These are phyloP conservation scores for Spermophilus dauricus DNA, from an alignment of 2,113 vertebrate genomes.

Conservation along the genomic window DNA sequence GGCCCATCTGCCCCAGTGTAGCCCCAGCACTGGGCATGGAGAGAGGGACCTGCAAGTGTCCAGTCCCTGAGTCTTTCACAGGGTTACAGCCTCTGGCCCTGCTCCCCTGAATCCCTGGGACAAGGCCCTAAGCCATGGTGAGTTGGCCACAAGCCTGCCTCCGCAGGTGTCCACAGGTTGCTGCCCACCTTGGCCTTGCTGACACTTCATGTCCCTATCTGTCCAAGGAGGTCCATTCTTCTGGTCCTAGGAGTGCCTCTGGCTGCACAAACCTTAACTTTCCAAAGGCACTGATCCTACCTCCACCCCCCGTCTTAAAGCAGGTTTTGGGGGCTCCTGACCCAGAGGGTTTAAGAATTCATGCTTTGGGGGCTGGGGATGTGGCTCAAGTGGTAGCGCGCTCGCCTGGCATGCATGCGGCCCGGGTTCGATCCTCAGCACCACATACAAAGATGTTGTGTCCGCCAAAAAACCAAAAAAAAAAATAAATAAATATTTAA, in stretches of 20 bases:
- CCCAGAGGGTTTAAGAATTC: not conserved
- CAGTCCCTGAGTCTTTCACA: not conserved
- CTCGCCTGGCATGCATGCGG: no score
- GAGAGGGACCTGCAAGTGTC: not conserved
- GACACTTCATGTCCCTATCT: fast-evolving
- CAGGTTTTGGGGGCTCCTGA: not conserved
- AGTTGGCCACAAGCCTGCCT: not conserved
- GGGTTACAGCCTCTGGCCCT: not conserved
- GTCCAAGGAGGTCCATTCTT: not conserved
- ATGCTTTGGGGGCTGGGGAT: no score
- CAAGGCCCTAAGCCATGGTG: not conserved
- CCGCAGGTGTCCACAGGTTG: not conserved
- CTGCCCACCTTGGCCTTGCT: not conserved
- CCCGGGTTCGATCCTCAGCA: no score
- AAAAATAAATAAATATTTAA: no score
- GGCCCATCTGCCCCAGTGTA: not conserved
- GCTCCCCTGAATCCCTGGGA: not conserved
- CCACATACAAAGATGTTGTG: no score
- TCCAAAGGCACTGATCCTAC: not conserved
- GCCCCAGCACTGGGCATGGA: not conserved
- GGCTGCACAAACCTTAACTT: not conserved
- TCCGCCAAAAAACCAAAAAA: no score
- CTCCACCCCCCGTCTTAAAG: not conserved
- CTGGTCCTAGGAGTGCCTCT: not conserved
- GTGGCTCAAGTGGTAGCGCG: no score